Conservation (phyloP, 53 echinoderm and acorn worm genomes). For the Patiria pectinifera region DNA sequence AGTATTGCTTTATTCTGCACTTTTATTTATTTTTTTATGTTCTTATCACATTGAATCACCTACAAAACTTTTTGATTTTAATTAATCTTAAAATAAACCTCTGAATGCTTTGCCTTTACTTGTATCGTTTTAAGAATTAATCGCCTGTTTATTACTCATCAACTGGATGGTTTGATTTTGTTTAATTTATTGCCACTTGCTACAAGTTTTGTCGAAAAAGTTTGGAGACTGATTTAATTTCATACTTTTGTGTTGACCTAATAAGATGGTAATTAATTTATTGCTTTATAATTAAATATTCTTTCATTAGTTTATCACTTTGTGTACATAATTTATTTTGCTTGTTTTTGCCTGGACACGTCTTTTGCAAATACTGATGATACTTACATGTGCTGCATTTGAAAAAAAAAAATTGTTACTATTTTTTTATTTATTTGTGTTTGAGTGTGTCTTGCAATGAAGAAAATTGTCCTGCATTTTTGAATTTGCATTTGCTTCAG, state of each 20-base stretch:
- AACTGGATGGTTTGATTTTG: too few species aligned
- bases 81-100: background rate
- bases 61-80: too few species aligned
- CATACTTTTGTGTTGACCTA: too few species aligned
- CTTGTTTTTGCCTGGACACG: background rate
- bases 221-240: too few species aligned
- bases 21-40: background rate
- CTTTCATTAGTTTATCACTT: background rate
- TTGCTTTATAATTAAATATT: background rate
- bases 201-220: too few species aligned
- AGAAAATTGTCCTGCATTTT: background rate
- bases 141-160: too few species aligned
- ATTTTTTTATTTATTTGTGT: background rate
- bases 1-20: background rate
- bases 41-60: background rate
- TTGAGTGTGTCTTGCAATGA: background rate
- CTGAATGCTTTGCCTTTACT: constrained; percentile 5
- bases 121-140: background rate
- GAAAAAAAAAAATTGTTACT: background rate
- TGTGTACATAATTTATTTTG: background rate
- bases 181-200: too few species aligned
- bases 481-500: too few species aligned
- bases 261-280: background rate
- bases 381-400: too few species aligned
- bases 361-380: background rate